Evolutionary conservation across 2,797 vertebrate genomes (phyloP), one percentile per base, ranked within the genome.

Genomic region (Halcyon chelicuti): DNA sequence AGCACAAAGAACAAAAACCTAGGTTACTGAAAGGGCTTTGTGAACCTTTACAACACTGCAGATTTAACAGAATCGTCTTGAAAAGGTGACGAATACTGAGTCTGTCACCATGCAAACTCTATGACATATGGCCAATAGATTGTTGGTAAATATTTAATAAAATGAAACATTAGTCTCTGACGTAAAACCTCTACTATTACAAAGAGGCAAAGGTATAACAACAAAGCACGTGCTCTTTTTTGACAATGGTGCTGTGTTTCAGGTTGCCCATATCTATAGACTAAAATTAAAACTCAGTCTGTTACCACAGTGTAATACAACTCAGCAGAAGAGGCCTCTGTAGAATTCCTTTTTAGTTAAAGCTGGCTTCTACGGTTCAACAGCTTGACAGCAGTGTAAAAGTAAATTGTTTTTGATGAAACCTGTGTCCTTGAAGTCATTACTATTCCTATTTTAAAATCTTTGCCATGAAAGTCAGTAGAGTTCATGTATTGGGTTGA

Each of bases 111-210:
- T 84, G 93, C 96, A 97, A 91, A 93, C 95, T 92, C 97, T 95
- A 51, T 90, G 96, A 98, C 98, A 99, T 98, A 98, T 97, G 98
- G 98, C 97, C 92, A 97, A 94, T 98, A 97, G 98, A 95, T 97
- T 98, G 97, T 90, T 96, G 94, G 97, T 99, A 98, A 99, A 99
- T 99, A 98, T 98, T 99, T 99, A 97, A 99, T 98, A 88, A 93
- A 93, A 93, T 96, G 98, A 98, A 99, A 99, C 97, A 40, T 91
- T 98, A 98, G 96, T 97, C 96, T 92, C 86, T 93, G 91, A 91
- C 51, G 86, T 94, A 97, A 95, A 97, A 91, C 91, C 35, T 74
- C 97, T 98, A 80, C 88, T 58, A 65, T 98, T 97, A 98, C 98
- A 96, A 93, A 95, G 90, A 96, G 94, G 96, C 71, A 96, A 90